Base-by-base conservation (phyloP, 1,140 invertebrate genomes). In the Limonius californicus region DNA sequence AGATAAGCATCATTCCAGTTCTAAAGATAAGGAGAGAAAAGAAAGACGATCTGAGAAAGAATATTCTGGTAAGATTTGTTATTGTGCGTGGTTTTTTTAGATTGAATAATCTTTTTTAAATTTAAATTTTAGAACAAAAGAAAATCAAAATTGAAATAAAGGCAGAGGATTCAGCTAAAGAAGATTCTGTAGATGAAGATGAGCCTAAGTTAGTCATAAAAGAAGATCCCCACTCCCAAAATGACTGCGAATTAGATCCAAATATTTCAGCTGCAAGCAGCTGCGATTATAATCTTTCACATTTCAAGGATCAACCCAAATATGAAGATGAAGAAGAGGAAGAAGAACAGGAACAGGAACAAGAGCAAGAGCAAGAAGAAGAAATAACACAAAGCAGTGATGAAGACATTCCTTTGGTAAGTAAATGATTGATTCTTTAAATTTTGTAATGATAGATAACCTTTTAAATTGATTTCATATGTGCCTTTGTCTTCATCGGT, bases 361-460 rank as follows among this genome's bases (percentile, higher is more conserved):
- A 56, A 18, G 54, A 54, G n/a, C 80, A 81, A 20, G 77, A 80
- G 59, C 18, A 56, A 18, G 54, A 54, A 11, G 50, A 62, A 35
- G 64, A 78, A 23, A 71, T 68, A 42, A 65, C 62, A 70, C 81
- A 82, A 57, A 80, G 85, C 9, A 84, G 83, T 68, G 88, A 91
- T 66, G 90, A 93, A 76, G 90, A 94, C 78, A 74, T 86, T 47
- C 91, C 91, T 62, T 77, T 91, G 81, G 89, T 91, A 81, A 76
- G 77, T 75, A 27, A 27, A 27, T 27, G 9, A 4, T 27, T 27
- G 23, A 27, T 4, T 27, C 23, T 4, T n/a, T n/a, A n/a, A n/a
- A n/a, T n/a, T n/a, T n/a, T n/a, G n/a, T n/a, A n/a, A n/a, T n/a
- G n/a, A n/a, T n/a, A n/a, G n/a, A n/a, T n/a, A n/a, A n/a, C n/a